Percentiles rank a stretch among this genome's conserved stretches.
Evolutionary conservation across 2,888 invertebrate genomes (phyloP).

Genomic region (Sesia bembeciformis): DNA sequence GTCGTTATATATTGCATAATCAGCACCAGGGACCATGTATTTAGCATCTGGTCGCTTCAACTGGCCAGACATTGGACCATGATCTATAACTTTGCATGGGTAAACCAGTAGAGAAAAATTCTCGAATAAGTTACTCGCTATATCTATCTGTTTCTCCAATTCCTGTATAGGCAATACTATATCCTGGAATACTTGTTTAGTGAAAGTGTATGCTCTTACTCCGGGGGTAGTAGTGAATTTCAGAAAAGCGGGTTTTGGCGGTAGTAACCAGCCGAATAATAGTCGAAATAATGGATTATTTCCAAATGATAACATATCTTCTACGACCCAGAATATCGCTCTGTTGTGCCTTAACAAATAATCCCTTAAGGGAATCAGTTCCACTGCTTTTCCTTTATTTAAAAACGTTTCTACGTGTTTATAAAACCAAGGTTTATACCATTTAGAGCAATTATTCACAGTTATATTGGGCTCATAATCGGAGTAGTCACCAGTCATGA

Average conservation of each 20-base stretch:
- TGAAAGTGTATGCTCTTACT: constrained; percentile 79
- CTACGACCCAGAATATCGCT: constrained; percentile 83
- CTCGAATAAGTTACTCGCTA: constrained; percentile 76
- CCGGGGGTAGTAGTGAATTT: constrained; percentile 82
- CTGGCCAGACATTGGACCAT: constrained; percentile 75
- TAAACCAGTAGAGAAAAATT: constrained; percentile 80
- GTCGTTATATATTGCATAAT: constrained; percentile 82
- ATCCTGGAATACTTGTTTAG: constrained; percentile 82
- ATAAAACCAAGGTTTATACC: constrained; percentile 84
- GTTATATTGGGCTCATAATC: constrained; percentile 67
- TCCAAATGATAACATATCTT: constrained; percentile 82
- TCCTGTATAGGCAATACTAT: constrained; percentile 79
- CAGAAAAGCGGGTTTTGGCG: constrained; percentile 82
- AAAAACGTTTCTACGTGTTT: constrained; percentile 77
- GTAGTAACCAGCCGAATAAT: constrained; percentile 79
- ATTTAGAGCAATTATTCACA: constrained; percentile 73
- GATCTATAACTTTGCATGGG: constrained; percentile 79
- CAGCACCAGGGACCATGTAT: constrained; percentile 76
- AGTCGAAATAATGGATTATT: constrained; percentile 76
- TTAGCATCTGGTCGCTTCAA: constrained; percentile 69
- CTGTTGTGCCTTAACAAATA: constrained; percentile 79
- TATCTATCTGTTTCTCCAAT: constrained; percentile 77
- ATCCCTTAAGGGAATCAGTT: constrained; percentile 77
- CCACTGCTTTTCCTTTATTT: constrained; percentile 64
- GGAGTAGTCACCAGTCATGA: constrained; percentile 79